A percentile compares a stretch with the other conserved stretches of the same genome.
These are phyloP conservation scores for Drosophila phalerata DNA, from an alignment of 2,888 invertebrate genomes.

Conservation along the genomic window DNA sequence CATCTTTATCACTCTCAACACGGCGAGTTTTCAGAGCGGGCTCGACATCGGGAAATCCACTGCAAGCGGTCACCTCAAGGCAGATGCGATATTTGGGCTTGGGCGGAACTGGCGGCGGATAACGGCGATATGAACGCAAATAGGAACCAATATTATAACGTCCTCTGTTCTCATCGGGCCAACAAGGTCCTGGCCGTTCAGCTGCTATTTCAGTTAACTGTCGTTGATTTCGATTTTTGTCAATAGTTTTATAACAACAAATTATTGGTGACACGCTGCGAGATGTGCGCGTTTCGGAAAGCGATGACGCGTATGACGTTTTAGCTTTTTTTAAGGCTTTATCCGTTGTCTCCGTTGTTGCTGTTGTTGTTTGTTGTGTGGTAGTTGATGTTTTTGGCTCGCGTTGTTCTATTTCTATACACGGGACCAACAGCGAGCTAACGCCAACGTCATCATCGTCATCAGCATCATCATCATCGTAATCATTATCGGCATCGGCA, in stretches of 20 bases:
- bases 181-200: conserved; percentile 8
- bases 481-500: conserved; percentile 54
- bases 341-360: conserved; percentile 43
- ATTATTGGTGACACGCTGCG: conserved; percentile 78
- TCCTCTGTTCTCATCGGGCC: conserved; percentile 23
- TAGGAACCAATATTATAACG: conserved; percentile 37
- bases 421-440: conserved; percentile 62
- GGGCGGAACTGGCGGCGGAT: conserved; percentile 67
- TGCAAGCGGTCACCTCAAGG: conserved; percentile 50
- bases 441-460: conserved; percentile 68
- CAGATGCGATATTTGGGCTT: conserved; percentile 57
- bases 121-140: conserved; percentile 40
- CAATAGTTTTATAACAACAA: conserved; percentile 83
- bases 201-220: conserved; percentile 16
- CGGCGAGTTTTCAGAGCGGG: conserved; percentile 69
- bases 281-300: conserved; percentile 51
- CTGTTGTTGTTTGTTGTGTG: conserved; percentile 45
- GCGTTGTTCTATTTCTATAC: conserved; percentile 79
- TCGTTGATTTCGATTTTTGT: conserved; percentile 58
- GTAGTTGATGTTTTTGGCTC: conserved; percentile 65
- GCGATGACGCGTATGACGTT: conserved; percentile 65
- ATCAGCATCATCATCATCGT: conserved; percentile 53
- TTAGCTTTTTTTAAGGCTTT: conserved; percentile 57
- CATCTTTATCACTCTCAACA: conserved; percentile 31
- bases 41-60: conserved; percentile 43